Percentiles rank a stretch among this genome's conserved stretches.
Conservation (phyloP, 2,113 vertebrate genomes). For the Anoura caudifer region DNA sequence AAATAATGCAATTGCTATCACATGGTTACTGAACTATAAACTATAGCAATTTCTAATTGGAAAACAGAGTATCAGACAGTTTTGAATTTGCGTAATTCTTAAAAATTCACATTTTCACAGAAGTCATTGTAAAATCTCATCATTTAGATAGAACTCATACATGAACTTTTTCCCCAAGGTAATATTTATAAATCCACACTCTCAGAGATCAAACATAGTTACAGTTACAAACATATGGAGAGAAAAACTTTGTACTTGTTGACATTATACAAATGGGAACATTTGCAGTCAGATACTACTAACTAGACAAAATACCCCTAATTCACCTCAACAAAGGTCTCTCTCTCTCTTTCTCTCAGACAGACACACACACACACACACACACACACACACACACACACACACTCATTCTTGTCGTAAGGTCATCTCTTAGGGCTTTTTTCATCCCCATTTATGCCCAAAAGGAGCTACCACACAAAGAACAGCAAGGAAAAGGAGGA, state of each 20-base stretch:
- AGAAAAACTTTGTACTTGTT: slow-evolving; percentile 12
- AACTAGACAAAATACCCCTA: slow-evolving; percentile 13
- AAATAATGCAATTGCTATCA: background rate
- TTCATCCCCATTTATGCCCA: background rate
- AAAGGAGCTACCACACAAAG: background rate
- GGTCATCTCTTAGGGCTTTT: background rate
- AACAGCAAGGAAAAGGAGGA: background rate
- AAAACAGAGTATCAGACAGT: background rate
- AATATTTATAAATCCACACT: slow-evolving; percentile 22
- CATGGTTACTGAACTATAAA: background rate
- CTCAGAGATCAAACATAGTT: background rate
- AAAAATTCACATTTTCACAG: slow-evolving; percentile 39
- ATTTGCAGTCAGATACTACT: background rate
- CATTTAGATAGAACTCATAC: slow-evolving; percentile 20
- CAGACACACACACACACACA: background rate
- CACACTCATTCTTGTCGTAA: background rate
- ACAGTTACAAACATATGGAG: background rate
- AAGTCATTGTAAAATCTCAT: slow-evolving; percentile 24
- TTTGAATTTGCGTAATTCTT: background rate
- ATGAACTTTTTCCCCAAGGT: background rate
- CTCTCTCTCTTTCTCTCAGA: too few species aligned
- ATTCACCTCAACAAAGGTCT: slow-evolving; percentile 36
- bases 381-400: background rate
- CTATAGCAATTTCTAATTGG: slow-evolving; percentile 1
- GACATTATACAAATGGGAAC: background rate